These are phyloP conservation scores for Miniopterus natalensis DNA, from an alignment of 2,113 vertebrate genomes.

Conservation along the genomic window DNA sequence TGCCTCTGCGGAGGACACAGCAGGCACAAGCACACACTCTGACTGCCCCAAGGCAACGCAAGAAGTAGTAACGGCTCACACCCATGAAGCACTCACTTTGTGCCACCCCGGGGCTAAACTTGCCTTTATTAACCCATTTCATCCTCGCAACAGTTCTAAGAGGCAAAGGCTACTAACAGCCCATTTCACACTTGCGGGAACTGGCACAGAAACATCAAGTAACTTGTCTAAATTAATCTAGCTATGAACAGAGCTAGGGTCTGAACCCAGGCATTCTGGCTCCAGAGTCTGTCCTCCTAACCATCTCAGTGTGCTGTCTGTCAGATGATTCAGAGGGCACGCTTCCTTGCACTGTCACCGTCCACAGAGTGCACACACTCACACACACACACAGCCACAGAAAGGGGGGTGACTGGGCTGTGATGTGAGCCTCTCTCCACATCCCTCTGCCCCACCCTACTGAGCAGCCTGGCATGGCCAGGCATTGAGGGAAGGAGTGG, in stretches of 20 bases:
- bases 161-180: not conserved
- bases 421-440: conserved; percentile 33
- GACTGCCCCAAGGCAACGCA: not conserved
- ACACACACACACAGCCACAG: conserved; percentile 4
- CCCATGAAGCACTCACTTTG: not conserved
- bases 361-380: not conserved
- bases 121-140: not conserved
- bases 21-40: not conserved
- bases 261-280: conserved; percentile 47
- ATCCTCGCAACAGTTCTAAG: not conserved
- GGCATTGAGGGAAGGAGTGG: conserved; percentile 61
- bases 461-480: conserved; percentile 43
- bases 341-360: conserved; percentile 51
- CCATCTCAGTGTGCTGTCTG: conserved; percentile 29
- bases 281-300: conserved; percentile 41
- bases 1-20: not conserved
- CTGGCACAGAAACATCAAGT: not conserved
- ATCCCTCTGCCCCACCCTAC: not conserved
- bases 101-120: not conserved
- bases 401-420: conserved; percentile 27
- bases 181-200: conserved; percentile 35
- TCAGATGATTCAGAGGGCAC: conserved; percentile 63
- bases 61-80: not conserved
- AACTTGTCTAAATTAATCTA: conserved; percentile 7
- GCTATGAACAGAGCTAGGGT: not conserved